Evolutionary conservation across 2,113 vertebrate species (phyloP).

Genomic region (Percopsis transmontana): DNA sequence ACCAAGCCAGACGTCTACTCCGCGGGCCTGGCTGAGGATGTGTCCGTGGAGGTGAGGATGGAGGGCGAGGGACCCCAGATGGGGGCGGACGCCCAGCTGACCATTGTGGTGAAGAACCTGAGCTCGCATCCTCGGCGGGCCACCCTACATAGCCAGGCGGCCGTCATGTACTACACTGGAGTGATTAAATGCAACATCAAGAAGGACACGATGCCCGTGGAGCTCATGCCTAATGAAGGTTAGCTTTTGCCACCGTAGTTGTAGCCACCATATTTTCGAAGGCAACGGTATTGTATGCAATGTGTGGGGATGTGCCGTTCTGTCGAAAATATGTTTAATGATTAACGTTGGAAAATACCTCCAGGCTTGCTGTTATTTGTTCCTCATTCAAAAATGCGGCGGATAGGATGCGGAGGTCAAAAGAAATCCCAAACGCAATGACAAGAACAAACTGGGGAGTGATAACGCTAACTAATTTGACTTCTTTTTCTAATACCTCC

Average conservation of each 20-base stretch:
- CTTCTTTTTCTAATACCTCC: no score
- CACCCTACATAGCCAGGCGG: slow-evolving; percentile 82
- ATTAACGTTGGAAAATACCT: no score
- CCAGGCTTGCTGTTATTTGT: no score
- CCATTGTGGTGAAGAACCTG: slow-evolving; percentile 77
- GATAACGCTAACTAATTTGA: no score
- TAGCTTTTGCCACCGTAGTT: slow-evolving; percentile 5
- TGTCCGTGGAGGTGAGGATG: slow-evolving; percentile 76
- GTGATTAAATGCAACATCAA: slow-evolving; percentile 82
- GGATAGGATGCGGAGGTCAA: no score
- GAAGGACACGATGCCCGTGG: slow-evolving; percentile 74
- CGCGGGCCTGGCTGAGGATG: slow-evolving; percentile 71
- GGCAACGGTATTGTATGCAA: no score
- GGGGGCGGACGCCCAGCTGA: slow-evolving; percentile 80
- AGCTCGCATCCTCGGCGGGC: slow-evolving; percentile 74
- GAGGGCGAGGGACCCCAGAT: slow-evolving; percentile 82
- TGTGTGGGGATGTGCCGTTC: no score
- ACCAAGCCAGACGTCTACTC: slow-evolving; percentile 81
- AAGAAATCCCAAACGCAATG: no score
- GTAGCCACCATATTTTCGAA: no score
- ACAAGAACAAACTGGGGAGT: no score
- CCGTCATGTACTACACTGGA: slow-evolving; percentile 87
- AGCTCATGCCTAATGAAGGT: slow-evolving; percentile 78
- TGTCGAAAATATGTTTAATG: no score
- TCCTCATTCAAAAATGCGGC: no score